Conservation (phyloP, 2,888 invertebrate species). For the Tethea ocularis region DNA sequence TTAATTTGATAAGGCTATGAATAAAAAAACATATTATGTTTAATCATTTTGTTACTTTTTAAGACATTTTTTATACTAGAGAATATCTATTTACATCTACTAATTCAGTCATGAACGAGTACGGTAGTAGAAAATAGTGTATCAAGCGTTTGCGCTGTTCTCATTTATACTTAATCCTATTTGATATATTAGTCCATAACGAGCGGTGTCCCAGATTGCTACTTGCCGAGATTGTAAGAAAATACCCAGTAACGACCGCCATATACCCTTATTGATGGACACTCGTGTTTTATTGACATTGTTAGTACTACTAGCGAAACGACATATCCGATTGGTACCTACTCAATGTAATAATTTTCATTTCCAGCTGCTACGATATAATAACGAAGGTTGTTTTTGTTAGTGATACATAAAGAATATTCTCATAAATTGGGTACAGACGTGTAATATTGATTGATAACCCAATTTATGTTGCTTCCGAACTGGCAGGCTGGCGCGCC, state of each 20-base stretch:
- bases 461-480: slow-evolving; percentile 51
- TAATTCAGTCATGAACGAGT: slow-evolving; percentile 58
- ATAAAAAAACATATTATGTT: no score
- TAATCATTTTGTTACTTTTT: no score
- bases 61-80: no score
- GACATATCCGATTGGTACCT: slow-evolving; percentile 10
- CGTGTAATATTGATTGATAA: slow-evolving; percentile 66
- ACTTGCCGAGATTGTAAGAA: slow-evolving; percentile 71
- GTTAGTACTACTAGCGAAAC: slow-evolving; percentile 18
- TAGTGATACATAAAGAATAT: slow-evolving; percentile 45
- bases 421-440: slow-evolving; percentile 50
- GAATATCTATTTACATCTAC: slow-evolving; percentile 37
- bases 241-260: slow-evolving; percentile 57
- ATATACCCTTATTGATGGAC: slow-evolving; percentile 56
- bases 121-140: slow-evolving; percentile 57
- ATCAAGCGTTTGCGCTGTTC: slow-evolving; percentile 65
- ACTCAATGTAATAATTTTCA: slow-evolving; percentile 32
- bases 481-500: slow-evolving; percentile 38
- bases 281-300: slow-evolving; percentile 33
- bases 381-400: slow-evolving; percentile 37
- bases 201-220: slow-evolving; percentile 65
- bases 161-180: slow-evolving; percentile 79
- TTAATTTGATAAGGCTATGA: no score
- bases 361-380: slow-evolving; percentile 34
- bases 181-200: slow-evolving; percentile 80